Evolutionary conservation across 2,113 vertebrate genomes (phyloP).

Genomic region (Dolichallabes microphthalmus): DNA sequence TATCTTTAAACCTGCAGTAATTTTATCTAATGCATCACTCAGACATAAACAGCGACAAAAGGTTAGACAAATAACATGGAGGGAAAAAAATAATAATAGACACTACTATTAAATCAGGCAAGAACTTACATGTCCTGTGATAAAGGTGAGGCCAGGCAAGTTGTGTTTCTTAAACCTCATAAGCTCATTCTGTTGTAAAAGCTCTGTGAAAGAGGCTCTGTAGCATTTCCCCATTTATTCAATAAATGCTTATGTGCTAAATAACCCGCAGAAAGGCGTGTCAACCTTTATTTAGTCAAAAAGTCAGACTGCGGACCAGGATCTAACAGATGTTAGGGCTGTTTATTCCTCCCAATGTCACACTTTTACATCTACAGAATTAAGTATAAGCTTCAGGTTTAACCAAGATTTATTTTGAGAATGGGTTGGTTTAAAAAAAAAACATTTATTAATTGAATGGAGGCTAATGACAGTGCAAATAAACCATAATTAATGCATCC

Average conservation of each 20-base stretch:
- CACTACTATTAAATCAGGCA: constrained; percentile 10
- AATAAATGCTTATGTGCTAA: background rate
- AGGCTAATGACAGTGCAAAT: background rate
- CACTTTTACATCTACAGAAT: background rate
- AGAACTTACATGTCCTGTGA: background rate
- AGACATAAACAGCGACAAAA: constrained; percentile 14
- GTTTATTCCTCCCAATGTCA: background rate
- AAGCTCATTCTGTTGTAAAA: background rate
- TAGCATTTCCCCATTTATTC: background rate
- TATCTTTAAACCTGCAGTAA: background rate
- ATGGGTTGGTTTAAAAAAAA: background rate
- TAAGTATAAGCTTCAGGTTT: too few species aligned
- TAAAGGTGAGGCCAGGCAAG: constrained; percentile 4
- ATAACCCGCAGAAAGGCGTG: background rate
- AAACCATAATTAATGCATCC: background rate
- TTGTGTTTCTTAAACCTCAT: background rate
- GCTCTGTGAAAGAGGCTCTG: background rate
- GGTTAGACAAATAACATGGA: background rate
- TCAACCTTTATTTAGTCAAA: background rate
- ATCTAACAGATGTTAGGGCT: background rate
- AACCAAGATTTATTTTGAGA: background rate
- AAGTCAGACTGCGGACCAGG: background rate
- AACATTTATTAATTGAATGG: background rate
- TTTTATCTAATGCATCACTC: background rate
- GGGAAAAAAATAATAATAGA: background rate